Evolutionary conservation across 2,113 vertebrate species (phyloP).

Genomic region (Azemiops feae): DNA sequence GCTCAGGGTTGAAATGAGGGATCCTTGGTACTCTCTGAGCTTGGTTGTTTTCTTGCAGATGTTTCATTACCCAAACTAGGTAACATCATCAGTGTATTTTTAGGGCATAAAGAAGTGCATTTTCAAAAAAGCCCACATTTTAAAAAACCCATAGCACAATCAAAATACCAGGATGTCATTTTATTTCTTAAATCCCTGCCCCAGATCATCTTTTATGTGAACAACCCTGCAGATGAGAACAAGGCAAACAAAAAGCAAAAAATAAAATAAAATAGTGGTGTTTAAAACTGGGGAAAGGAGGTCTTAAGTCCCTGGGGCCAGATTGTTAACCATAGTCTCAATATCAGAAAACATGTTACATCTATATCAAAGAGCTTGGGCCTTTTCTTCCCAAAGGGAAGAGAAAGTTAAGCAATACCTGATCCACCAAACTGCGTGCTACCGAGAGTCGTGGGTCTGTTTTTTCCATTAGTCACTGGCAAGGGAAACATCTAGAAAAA

Average conservation of each 20-base stretch:
- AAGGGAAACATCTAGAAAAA: slow-evolving; percentile 95
- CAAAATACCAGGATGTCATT: not conserved
- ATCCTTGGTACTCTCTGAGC: not conserved
- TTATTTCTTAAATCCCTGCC: not conserved
- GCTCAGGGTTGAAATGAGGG: not conserved
- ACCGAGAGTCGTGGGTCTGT: slow-evolving; percentile 88
- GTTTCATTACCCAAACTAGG: not conserved
- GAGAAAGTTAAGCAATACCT: slow-evolving; percentile 73
- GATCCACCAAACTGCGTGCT: slow-evolving; percentile 90
- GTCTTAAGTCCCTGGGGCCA: not conserved
- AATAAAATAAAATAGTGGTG: not conserved
- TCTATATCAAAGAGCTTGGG: not conserved
- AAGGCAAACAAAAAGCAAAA: not conserved
- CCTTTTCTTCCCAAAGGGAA: not conserved
- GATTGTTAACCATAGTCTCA: not conserved
- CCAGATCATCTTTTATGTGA: not conserved
- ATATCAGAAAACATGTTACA: not conserved
- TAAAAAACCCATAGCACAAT: not conserved
- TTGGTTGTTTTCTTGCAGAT: not conserved
- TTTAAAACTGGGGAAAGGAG: not conserved
- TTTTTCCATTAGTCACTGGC: slow-evolving; percentile 95
- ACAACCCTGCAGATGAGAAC: not conserved
- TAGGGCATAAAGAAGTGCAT: not conserved
- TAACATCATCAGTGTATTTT: not conserved
- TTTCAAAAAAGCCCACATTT: not conserved